Base-by-base conservation (phyloP, 2,113 vertebrate species). In the Menura novaehollandiae region DNA sequence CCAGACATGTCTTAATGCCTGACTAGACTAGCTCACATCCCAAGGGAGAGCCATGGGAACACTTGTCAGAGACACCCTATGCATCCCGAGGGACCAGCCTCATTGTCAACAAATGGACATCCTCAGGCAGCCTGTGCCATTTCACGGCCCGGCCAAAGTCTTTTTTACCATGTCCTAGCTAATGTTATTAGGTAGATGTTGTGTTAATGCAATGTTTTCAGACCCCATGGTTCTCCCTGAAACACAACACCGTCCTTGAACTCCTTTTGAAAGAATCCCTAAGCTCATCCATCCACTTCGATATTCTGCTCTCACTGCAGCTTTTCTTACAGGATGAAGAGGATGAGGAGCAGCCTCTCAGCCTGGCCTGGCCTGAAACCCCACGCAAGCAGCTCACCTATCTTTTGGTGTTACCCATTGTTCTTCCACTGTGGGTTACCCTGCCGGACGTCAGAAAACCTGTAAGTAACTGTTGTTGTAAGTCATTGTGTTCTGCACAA, bases 401-500 rank as follows among this genome's bases (percentile, higher is more conserved):
- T 92, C 98, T 99, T 60, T 7, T 98, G 5, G 98, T 99, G 56
- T 89, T 99, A 2, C 99, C 99, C 85, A 99, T 99, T 39, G 98
- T 99, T 87, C 93, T 99, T 39, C 99, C 99, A 19, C 97, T 99
- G 84, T 99, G 99, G 99, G 83, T 97, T 37, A 99, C 99, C 8
- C 98, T 99, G 59, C 99, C 99, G 0, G 99, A 99, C 1, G 99
- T 99, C 96, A 98, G 99, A 91, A 99, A 99, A 96, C 98, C 99
- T 87, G 99, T 99, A 80, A 98, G 98, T 98, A 95, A 3, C 74
- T 76, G 71, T 69, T 64, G 3, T 43, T 85, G 3, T 43, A 84
- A 67, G 44, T 75, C 5, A 0, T 9, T 18, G 3, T 71, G 27
- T 77, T 77, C 62, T 78, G 13, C 32, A 33, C 19, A 67, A 41